Evolutionary conservation across 2,888 invertebrate genomes (phyloP).

Genomic region (Phortica magna): DNA sequence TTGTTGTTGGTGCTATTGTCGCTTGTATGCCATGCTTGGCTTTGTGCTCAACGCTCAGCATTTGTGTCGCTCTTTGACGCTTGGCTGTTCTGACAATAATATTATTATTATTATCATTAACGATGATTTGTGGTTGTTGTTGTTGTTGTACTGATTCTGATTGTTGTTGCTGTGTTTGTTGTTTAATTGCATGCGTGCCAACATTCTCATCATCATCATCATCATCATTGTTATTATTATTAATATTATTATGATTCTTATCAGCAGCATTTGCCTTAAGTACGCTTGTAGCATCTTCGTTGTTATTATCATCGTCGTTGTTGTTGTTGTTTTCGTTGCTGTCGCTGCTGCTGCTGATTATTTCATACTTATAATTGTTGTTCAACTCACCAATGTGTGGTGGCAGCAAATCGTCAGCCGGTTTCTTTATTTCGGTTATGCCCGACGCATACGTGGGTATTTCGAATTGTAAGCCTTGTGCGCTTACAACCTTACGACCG

Average conservation of each 20-base stretch:
- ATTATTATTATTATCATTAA: constrained; percentile 24
- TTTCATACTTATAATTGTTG: constrained; percentile 26
- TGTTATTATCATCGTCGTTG: constrained; percentile 27
- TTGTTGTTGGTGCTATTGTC: too few relatives aligned
- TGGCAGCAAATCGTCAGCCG: constrained; percentile 75
- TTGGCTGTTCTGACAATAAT: neutral
- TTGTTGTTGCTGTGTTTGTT: constrained; percentile 34
- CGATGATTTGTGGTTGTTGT: constrained; percentile 37
- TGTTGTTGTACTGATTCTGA: constrained; percentile 32
- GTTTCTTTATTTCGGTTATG: constrained; percentile 76
- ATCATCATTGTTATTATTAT: constrained; percentile 6
- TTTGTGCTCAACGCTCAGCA: neutral
- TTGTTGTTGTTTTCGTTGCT: constrained; percentile 23
- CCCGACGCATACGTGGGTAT: constrained; percentile 78
- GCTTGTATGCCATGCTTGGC: too few relatives aligned
- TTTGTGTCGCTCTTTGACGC: constrained; percentile 2
- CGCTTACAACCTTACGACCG: constrained; percentile 74
- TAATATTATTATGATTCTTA: constrained; percentile 14
- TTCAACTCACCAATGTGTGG: constrained; percentile 77
- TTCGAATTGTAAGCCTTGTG: constrained; percentile 76
- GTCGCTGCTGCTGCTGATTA: constrained; percentile 39
- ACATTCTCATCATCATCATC: constrained; percentile 12
- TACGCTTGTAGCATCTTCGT: too few relatives aligned
- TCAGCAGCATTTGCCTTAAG: neutral
- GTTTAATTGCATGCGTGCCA: constrained; percentile 1